These are phyloP conservation scores for Dendroctonus valens DNA, from an alignment of 1,140 invertebrate species.

Conservation along the genomic window DNA sequence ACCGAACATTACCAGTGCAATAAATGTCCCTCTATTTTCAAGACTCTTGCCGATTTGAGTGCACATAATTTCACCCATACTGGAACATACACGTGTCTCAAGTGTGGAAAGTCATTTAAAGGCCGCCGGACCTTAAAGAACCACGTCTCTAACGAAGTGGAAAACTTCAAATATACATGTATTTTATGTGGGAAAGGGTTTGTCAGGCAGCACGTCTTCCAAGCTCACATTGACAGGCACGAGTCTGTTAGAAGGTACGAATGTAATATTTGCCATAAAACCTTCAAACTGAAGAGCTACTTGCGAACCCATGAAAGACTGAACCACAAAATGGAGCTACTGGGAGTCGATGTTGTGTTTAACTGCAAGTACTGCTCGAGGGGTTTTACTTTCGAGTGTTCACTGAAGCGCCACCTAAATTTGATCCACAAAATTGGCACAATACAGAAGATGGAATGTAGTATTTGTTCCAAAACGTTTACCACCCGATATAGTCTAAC, in stretches of 20 bases:
- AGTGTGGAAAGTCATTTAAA: constrained; percentile 21
- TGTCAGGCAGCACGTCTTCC: constrained; percentile 48
- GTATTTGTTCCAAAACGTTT: constrained; percentile 53
- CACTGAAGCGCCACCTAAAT: constrained; percentile 38
- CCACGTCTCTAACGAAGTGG: constrained; percentile 53
- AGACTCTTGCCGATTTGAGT: constrained; percentile 21
- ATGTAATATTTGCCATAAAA: constrained; percentile 53
- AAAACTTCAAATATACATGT: constrained; percentile 53
- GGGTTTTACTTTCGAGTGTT: constrained; percentile 41
- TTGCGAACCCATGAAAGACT: constrained; percentile 45
- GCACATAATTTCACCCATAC: constrained; percentile 30
- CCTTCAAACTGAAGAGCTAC: constrained; percentile 49
- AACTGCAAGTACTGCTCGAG: constrained; percentile 39
- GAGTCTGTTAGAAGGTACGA: constrained; percentile 38
- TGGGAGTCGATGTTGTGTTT: constrained; percentile 35
- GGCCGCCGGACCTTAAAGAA: constrained; percentile 19
- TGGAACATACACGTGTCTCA: constrained; percentile 24
- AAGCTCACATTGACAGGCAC: constrained; percentile 49
- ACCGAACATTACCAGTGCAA: constrained; percentile 37
- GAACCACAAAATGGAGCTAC: constrained; percentile 41
- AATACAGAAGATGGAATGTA: constrained; percentile 33
- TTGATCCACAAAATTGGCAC: constrained; percentile 39
- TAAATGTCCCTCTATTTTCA: constrained; percentile 31
- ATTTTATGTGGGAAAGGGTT: constrained; percentile 54
- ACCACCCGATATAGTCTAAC: constrained; percentile 50